Evolutionary conservation across 2,113 vertebrate species (phyloP).

Genomic region (Scolopax mira): DNA sequence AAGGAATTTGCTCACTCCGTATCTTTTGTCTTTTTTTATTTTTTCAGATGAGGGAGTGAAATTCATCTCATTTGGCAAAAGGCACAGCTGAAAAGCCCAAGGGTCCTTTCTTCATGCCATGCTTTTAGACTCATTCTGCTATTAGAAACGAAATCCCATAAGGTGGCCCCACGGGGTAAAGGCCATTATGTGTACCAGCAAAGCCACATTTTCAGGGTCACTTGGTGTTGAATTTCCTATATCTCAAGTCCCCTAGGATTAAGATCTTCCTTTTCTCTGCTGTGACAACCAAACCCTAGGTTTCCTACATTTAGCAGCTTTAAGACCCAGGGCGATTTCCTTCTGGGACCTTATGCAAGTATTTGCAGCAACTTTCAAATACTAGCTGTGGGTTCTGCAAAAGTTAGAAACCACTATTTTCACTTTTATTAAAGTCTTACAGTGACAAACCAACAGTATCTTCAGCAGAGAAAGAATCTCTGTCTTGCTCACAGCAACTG

Average conservation of each 20-base stretch:
- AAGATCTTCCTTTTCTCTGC: neutral
- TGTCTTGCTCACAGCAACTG: neutral
- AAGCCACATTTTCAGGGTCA: neutral
- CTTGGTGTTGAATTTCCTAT: neutral
- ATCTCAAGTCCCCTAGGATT: neutral
- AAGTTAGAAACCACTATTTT: neutral
- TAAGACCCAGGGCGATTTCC: neutral
- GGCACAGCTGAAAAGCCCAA: neutral
- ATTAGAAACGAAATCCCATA: neutral
- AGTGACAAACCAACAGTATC: neutral
- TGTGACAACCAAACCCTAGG: neutral
- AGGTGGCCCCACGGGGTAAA: neutral
- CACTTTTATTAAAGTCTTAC: neutral
- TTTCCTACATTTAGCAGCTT: accelerated
- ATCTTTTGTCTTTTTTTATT: neutral
- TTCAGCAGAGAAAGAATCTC: neutral
- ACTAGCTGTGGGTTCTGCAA: neutral
- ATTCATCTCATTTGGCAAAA: neutral
- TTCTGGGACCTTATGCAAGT: neutral
- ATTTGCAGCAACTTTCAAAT: neutral
- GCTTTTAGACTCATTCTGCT: neutral
- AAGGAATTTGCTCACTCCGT: neutral
- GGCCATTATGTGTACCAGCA: neutral
- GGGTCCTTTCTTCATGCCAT: neutral
- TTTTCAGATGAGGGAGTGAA: neutral